Percentiles rank a stretch among this genome's conserved stretches.
Conservation (phyloP, 1,140 invertebrate genomes). For the Theocolax elegans region DNA sequence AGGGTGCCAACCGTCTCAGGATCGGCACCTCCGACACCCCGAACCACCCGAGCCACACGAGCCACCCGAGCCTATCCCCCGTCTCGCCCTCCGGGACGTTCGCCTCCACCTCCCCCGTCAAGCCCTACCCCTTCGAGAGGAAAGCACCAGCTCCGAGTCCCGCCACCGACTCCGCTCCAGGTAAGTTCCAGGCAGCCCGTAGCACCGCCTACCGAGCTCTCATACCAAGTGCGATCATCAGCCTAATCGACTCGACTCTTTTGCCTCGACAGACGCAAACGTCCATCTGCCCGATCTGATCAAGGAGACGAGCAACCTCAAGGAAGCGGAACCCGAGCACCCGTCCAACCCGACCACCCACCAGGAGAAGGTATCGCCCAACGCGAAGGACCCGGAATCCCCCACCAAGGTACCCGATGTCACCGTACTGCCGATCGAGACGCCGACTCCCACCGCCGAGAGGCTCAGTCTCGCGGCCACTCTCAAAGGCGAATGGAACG, state of each 20-base stretch:
- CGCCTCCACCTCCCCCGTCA: conserved; percentile 40
- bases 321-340: conserved; percentile 48
- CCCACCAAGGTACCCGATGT: conserved; percentile 1
- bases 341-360: conserved; percentile 12
- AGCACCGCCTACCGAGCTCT: too few relatives aligned
- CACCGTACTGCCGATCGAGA: neutral
- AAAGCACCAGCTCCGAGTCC: conserved; percentile 17
- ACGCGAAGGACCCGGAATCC: neutral
- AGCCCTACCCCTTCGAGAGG: conserved; percentile 49
- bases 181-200: too few relatives aligned
- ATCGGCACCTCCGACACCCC: conserved; percentile 1
- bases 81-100: conserved; percentile 52
- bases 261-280: too few relatives aligned
- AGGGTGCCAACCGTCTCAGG: conserved; percentile 66
- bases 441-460: conserved; percentile 20
- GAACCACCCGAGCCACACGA: conserved; percentile 35
- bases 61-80: conserved; percentile 51
- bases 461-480: conserved; percentile 25
- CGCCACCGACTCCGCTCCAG: neutral
- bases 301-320: conserved; percentile 61
- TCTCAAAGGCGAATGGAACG: conserved; percentile 37
- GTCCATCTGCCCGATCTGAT: conserved; percentile 60
- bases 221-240: too few relatives aligned
- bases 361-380: conserved; percentile 15
- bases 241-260: too few relatives aligned